Percentiles rank a stretch among this genome's conserved stretches.
Evolutionary conservation across 2,888 invertebrate species (phyloP).

Genomic region (Oscheius myriophilus): DNA sequence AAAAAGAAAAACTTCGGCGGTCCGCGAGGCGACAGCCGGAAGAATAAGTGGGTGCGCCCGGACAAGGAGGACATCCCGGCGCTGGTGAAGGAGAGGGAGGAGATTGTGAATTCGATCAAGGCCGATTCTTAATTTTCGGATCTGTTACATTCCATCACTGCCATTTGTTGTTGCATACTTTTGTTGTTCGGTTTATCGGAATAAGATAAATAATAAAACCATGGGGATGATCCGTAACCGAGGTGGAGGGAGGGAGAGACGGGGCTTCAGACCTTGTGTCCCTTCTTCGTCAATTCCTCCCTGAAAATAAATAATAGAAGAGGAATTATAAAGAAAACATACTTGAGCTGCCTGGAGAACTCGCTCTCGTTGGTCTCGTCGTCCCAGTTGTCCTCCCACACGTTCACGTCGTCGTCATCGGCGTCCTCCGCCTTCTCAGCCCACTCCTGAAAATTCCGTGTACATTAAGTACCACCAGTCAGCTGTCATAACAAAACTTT

Average conservation of each 20-base stretch:
- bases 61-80: not conserved
- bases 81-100: not conserved
- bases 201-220: not conserved
- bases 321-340: not conserved
- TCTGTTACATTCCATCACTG: not conserved
- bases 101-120: not conserved
- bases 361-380: slow-evolving; percentile 98
- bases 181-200: too few relatives aligned
- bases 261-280: slow-evolving; percentile 33
- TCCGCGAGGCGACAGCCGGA: not conserved
- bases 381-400: slow-evolving; percentile 99
- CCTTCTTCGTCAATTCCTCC: slow-evolving; percentile 52
- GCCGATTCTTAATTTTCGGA: not conserved
- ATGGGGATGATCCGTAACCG: slow-evolving; percentile 3
- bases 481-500: not conserved
- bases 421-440: slow-evolving; percentile 73
- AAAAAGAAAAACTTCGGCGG: slow-evolving; percentile 3
- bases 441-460: slow-evolving; percentile 73
- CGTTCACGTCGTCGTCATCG: slow-evolving; percentile 84
- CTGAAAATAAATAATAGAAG: slow-evolving; percentile 29
- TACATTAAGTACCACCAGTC: not conserved
- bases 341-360: slow-evolving; percentile 91
- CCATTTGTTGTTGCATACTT: not conserved
- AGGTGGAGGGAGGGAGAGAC: not conserved
- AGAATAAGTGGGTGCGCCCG: slow-evolving; percentile 2